Conservation (phyloP, 2,797 vertebrate species). For the Rhadinocentrus ornatus region DNA sequence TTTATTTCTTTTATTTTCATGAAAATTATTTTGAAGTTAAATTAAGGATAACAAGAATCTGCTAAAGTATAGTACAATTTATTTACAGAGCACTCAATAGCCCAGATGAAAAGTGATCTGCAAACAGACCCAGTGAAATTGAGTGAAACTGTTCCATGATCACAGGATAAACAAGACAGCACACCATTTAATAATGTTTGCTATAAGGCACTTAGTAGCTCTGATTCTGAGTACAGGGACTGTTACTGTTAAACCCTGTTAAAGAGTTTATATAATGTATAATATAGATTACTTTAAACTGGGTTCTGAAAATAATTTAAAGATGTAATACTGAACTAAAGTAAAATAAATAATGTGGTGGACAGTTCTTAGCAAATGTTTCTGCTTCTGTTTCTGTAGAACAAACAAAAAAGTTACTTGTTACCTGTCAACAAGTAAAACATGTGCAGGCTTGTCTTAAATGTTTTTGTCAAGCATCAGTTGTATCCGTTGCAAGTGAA, state of each 20-base stretch:
- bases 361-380: too few species aligned
- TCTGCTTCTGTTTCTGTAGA: too few species aligned
- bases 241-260: background rate
- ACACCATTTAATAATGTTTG: constrained; percentile 11
- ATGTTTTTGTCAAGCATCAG: too few species aligned
- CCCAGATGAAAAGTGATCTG: constrained; percentile 24
- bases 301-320: background rate
- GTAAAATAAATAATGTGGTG: too few species aligned
- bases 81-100: constrained; percentile 24
- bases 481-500: too few species aligned
- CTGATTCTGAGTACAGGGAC: background rate
- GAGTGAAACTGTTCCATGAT: constrained; percentile 18
- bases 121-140: constrained; percentile 14
- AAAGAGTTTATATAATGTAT: constrained; percentile 6
- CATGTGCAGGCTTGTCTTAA: too few species aligned
- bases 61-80: constrained; percentile 4
- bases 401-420: too few species aligned
- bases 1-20: background rate
- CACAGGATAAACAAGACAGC: constrained; percentile 19
- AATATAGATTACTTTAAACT: constrained; percentile 9
- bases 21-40: constrained; percentile 21
- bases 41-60: constrained; percentile 2
- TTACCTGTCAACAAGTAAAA: too few species aligned
- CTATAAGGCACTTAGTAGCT: background rate
- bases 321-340: background rate